phyloP scores from a whole-genome alignment of 1,140 invertebrate genomes.

The Drosophila nasuta region DNA sequence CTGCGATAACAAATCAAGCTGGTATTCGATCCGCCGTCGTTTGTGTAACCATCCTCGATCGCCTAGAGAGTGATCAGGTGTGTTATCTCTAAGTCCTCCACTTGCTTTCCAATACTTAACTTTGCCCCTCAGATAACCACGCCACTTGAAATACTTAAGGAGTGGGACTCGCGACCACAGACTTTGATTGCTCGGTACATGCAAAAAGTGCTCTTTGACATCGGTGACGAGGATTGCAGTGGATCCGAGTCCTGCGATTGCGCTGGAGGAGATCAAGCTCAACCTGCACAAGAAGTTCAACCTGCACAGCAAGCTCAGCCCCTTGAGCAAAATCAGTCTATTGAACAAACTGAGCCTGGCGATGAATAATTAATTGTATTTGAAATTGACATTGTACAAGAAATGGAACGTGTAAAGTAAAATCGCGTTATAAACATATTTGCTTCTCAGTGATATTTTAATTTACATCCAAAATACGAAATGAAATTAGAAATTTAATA shows the following conservation, averaged over 20 bases:
- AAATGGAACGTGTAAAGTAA: no score
- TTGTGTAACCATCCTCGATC: slow-evolving; percentile 95
- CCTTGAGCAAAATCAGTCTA: no score
- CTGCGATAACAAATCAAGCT: slow-evolving; percentile 95
- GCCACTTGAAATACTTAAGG: not conserved
- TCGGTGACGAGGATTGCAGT: not conserved
- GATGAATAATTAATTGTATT: no score
- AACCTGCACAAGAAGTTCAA: not conserved
- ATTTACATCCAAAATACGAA: not conserved
- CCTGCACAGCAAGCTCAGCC: not conserved
- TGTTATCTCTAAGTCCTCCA: not conserved
- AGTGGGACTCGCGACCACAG: slow-evolving; percentile 47
- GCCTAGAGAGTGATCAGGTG: slow-evolving; percentile 94
- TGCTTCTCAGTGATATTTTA: not conserved
- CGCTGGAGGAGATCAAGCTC: not conserved
- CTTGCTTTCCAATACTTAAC: not conserved
- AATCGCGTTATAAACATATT: no score
- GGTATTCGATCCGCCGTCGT: slow-evolving; percentile 93
- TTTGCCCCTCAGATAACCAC: slow-evolving; percentile 26
- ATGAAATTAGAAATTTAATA: no score
- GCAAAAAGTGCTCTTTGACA: slow-evolving; percentile 33
- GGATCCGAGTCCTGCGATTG: not conserved
- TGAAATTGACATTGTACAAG: no score
- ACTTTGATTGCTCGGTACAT: slow-evolving; percentile 55
- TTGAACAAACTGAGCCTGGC: no score